Base-by-base conservation (phyloP, 2,113 vertebrate genomes). In the Protobothrops mucrosquamatus region DNA sequence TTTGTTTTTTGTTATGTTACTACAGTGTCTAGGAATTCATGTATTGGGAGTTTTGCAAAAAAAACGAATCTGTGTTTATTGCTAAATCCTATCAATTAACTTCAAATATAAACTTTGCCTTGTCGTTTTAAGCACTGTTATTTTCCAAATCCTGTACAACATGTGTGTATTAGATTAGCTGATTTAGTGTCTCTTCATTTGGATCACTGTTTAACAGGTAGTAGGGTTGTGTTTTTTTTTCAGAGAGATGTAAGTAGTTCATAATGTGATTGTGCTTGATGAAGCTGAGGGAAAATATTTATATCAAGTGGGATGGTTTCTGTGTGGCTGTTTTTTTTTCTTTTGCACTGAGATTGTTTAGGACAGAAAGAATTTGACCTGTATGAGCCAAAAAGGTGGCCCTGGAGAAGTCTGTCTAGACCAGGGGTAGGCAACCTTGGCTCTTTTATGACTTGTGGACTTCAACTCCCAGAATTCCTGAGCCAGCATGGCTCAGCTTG, bases 91-190 rank as follows among this genome's bases (percentile, higher is more conserved):
- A 4, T 85, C 55, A 92, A 92, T 85, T 11, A 85, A 20, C 23
- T 57, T 89, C 85, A 89, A 92, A 81, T 85, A 92, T 55, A 89
- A 92, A 85, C 39, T 26, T 85, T 85, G 29, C 9, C 56, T 56
- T 55, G 10, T 52, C 34, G 26, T 46, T 56, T 89, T 92, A 89
- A 56, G 64, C 26, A 4, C 34, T 89, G 26, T 81, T 85, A 34
- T 51, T 89, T 56, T 55, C 57, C 39, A 34, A 69, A 57, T 55
- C 64, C 54, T 92, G 88, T 34, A 54, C 64, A 3, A 69, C 64
- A 85, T 29, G 26, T 92, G 88, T 43, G n/a, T 85, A 52, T 92
- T 92, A 85, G 64, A 69, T 88, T 89, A 89, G 52, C 92, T 89
- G 69, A 89, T 85, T 69, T 81, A 46, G 46, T 29, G 64, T 89